Conservation (phyloP, 35 echinoderm and acorn worm species). For the Apostichopus californicus region DNA sequence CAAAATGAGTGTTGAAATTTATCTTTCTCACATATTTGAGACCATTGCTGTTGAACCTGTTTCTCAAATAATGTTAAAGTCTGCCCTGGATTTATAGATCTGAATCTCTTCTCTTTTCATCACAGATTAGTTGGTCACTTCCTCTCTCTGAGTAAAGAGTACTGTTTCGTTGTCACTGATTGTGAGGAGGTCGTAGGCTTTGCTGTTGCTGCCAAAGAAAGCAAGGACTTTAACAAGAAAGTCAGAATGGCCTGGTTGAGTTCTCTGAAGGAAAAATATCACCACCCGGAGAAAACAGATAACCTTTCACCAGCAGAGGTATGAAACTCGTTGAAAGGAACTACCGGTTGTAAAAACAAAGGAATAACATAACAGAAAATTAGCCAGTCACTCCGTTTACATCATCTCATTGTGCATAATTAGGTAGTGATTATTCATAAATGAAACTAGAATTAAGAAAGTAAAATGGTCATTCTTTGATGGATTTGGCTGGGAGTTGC, state of each 20-base stretch:
- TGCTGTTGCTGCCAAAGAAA: conserved; percentile 72
- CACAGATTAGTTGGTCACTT: conserved; percentile 79
- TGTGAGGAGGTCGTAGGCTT: conserved; percentile 79
- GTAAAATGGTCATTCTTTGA: too few species aligned
- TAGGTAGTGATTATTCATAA: background rate
- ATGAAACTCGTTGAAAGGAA: background rate
- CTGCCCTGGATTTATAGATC: background rate
- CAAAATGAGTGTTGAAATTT: background rate
- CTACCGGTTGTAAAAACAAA: too few species aligned
- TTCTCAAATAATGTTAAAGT: background rate
- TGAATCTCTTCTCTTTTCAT: background rate
- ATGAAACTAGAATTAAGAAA: too few species aligned
- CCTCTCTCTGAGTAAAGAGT: conserved; percentile 89
- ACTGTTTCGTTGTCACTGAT: conserved; percentile 92
- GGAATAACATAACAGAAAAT: too few species aligned
- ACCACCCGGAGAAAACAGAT: conserved; percentile 64
- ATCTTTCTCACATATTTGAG: background rate
- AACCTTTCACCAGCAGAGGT: conserved; percentile 80
- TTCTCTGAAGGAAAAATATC: conserved; percentile 81
- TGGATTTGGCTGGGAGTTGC: too few species aligned
- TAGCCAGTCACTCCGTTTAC: background rate
- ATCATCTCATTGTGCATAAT: background rate
- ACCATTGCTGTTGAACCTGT: background rate
- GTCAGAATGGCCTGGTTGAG: conserved; percentile 68
- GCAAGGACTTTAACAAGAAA: conserved; percentile 69